Percentiles rank a stretch among this genome's conserved stretches.
Conservation (phyloP, 2,113 vertebrate species). For the Serilophus lunatus region DNA sequence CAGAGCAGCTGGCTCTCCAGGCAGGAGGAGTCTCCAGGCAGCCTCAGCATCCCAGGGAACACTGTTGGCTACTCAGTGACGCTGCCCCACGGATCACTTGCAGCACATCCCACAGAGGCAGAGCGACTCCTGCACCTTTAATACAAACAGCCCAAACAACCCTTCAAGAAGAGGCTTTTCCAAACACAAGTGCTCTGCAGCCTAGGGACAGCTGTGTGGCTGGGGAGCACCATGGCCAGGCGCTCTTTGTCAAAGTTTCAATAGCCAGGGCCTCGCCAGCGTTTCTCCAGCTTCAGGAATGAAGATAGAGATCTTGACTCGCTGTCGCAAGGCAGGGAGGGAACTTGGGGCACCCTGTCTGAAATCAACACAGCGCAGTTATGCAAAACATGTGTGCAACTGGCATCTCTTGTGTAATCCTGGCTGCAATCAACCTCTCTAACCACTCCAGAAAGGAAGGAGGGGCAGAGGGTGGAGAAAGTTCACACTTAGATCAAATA, state of each 20-base stretch:
- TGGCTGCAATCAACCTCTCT: slow-evolving; percentile 44
- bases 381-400: slow-evolving; percentile 69
- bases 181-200: not conserved
- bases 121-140: not conserved
- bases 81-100: not conserved
- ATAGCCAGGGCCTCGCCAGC: not conserved
- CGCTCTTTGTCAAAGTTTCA: slow-evolving; percentile 25
- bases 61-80: not conserved
- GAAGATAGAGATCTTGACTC: slow-evolving; percentile 42
- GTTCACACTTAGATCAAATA: slow-evolving; percentile 72
- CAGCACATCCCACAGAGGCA: not conserved
- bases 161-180: not conserved
- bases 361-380: slow-evolving; percentile 62
- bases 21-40: not conserved
- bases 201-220: not conserved
- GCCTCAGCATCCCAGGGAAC: not conserved
- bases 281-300: slow-evolving; percentile 46
- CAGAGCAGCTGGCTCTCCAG: not conserved
- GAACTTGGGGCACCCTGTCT: slow-evolving; percentile 36
- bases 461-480: slow-evolving; percentile 56
- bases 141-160: not conserved
- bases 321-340: slow-evolving; percentile 25
- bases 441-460: slow-evolving; percentile 63
- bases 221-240: not conserved
- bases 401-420: slow-evolving; percentile 69